These are phyloP conservation scores for Anoura caudifer DNA, from an alignment of 2,113 vertebrate genomes.

Conservation along the genomic window DNA sequence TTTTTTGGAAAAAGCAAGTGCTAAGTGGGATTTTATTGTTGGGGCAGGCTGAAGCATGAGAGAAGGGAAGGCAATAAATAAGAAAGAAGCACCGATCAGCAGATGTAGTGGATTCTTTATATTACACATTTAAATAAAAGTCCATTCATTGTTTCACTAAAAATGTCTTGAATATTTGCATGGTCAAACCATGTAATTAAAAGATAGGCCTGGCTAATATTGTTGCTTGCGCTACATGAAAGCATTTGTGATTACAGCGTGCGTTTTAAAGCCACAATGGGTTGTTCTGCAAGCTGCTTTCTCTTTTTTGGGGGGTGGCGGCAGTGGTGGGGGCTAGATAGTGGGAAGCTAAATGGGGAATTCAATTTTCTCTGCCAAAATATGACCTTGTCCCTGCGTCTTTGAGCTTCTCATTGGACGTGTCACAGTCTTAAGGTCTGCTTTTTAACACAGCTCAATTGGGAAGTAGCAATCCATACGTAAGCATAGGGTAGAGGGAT, in stretches of 20 bases:
- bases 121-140: slow-evolving; percentile 26
- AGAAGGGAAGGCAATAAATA: slow-evolving; percentile 57
- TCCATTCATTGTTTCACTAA: background rate
- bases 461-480: background rate
- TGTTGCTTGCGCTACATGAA: background rate
- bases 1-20: slow-evolving; percentile 67
- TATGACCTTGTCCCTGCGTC: background rate
- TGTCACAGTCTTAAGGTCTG: background rate
- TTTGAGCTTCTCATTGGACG: background rate
- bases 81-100: slow-evolving; percentile 46
- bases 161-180: background rate
- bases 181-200: slow-evolving; percentile 33
- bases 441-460: background rate
- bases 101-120: background rate
- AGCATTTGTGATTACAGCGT: background rate
- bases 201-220: background rate
- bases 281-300: background rate
- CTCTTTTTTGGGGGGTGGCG: background rate
- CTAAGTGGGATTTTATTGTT: slow-evolving; percentile 76
- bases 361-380: background rate
- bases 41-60: slow-evolving; percentile 53
- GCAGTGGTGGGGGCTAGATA: too few relatives aligned
- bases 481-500: background rate
- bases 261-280: background rate
- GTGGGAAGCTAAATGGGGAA: background rate